Evolutionary conservation across 1,140 invertebrate species (phyloP), one percentile per base, ranked within the genome.

Genomic region (Musca domestica): DNA sequence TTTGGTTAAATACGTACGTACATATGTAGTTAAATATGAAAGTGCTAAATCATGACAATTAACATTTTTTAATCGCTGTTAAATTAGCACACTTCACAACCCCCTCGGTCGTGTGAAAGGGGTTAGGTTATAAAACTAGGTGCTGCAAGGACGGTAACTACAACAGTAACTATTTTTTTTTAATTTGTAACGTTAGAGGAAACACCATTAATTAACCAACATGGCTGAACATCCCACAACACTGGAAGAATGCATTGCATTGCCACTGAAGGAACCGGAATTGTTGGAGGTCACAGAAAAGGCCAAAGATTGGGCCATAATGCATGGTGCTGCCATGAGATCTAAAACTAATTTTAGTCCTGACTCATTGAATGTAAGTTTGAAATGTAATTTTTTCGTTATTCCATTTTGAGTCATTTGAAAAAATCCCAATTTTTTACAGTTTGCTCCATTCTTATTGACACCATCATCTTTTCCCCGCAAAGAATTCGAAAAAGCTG

Each of bases 401-500:
- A 9, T 52, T 47, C 12, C n/a, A 17, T 56, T 61, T 41, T 25
- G n/a, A 69, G 58, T 65, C 47, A 30, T 30, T n/a, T 64, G 25
- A 46, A 34, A 7, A 25, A 10, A 47, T 47, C 14, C 22, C 23
- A 22, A 12, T 56, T 19, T 61, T 54, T 17, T n/a, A 51, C 70
- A 89, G 82, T 88, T 94, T 83, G 91, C 91, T 34, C 93, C 93
- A 19, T 95, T 96, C 84, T 86, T 92, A 51, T 81, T 98, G 34
- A 83, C 95, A 54, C 95, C 95, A 5, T 93, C 93, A 2, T 84
- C 88, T 10, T 94, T 95, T 81, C 93, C 94, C 1, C 84, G 85
- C 66, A 83, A 85, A 25, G 88, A 93, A 76, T 96, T 96, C 79
- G 80, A 90, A 49, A 89, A 91, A 79, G 93, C 91, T 1, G 83